Base-by-base conservation (phyloP, 2,113 vertebrate species). In the Spizaetus ornatus region DNA sequence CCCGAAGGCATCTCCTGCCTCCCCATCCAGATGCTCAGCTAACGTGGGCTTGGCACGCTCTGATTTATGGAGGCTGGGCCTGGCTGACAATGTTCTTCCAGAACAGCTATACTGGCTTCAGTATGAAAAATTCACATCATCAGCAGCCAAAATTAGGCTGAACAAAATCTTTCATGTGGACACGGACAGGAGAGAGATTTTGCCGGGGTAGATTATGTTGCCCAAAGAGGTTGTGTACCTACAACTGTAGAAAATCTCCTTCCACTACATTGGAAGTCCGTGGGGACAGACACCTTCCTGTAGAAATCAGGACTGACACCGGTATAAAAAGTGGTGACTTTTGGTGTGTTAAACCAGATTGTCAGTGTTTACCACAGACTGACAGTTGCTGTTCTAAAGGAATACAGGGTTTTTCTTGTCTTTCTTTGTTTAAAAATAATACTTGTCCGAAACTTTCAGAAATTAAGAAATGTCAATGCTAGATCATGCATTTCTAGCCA, bases 141-240 rank as follows among this genome's bases (percentile, higher is more conserved):
- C 34, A 90, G 87, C 84, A 94, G 92, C 66, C 53, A 92, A 92
- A 93, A 95, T 77, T 93, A 96, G 74, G 14, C 48, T 93, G 78
- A 53, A 86, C 95, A 95, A 83, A 58, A 15, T 42, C 63, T 84
- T 94, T 67, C 61, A 22, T 16, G 47, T 65, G 87, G 93, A 94
- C 87, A 73, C 18, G 25, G 62, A 23, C 38, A 32, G 43, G 47
- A 76, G 26, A 71, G 69, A 4, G 10, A 65, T 95, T 87, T 91
- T 82, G 50, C 50, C 74, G 36, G 11, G 36, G 22, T 47, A 36
- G 66, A 53, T 77, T 69, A 16, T 55, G 22, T 69, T 80, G 53
- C 32, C 48, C 66, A 69, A 58, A 80, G 48, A 48, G 25, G 11
- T 10, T 71, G 29, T 38, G 9, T 13, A 31, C 56, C 43, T 82